Evolutionary conservation across 2,113 vertebrate species (phyloP).

Genomic region (Neogale vison): DNA sequence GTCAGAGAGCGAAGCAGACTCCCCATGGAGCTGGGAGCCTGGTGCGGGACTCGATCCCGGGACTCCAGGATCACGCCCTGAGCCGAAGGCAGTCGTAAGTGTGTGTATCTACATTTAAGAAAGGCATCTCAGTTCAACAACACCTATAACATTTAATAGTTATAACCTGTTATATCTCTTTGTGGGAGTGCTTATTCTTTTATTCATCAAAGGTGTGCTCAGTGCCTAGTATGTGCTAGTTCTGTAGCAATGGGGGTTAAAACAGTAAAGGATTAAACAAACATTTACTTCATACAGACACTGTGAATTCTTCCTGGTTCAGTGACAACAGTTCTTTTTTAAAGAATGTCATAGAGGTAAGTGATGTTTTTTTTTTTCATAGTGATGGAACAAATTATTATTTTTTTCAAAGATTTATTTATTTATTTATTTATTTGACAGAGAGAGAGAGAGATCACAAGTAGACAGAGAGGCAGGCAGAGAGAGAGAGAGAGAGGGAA

Average conservation of each 20-base stretch:
- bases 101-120: neutral
- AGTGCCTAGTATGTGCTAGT: neutral
- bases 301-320: neutral
- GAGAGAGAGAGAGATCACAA: too few relatives aligned
- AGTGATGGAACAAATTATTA: neutral
- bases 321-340: neutral
- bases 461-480: too few relatives aligned
- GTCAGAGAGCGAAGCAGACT: too few relatives aligned
- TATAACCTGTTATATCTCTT: neutral
- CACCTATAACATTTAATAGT: neutral
- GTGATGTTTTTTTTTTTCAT: neutral
- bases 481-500: too few relatives aligned
- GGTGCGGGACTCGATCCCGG: too few relatives aligned
- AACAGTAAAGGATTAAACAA: neutral
- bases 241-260: neutral
- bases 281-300: neutral
- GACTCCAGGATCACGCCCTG: too few relatives aligned
- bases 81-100: too few relatives aligned
- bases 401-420: too few relatives aligned
- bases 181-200: neutral
- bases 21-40: too few relatives aligned
- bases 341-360: neutral
- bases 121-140: neutral
- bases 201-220: neutral
- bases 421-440: too few relatives aligned